Conservation (phyloP, 2,797 vertebrate genomes). For the Sebastolobus altivelis region DNA sequence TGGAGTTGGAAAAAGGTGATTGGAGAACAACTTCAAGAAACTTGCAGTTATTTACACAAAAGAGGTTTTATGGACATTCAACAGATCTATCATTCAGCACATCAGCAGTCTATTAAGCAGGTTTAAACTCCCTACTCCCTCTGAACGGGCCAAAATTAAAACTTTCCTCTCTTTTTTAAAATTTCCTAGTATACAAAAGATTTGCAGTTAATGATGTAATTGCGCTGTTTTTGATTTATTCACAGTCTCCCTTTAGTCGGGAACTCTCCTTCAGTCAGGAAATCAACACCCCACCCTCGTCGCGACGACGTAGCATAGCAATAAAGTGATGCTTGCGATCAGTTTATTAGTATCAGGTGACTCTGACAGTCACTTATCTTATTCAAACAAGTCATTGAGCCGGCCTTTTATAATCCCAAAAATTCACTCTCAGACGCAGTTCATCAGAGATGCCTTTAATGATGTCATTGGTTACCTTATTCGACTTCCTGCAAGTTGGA, state of each 20-base stretch:
- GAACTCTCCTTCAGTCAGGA: neutral
- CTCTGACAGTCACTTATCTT: neutral
- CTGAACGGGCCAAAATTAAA: neutral
- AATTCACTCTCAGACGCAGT: neutral
- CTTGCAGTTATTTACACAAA: slow-evolving; percentile 59
- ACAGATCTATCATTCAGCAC: slow-evolving; percentile 50
- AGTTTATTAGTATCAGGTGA: neutral
- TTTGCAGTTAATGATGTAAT: neutral
- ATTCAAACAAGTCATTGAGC: neutral
- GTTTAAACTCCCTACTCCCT: neutral
- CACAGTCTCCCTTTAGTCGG: neutral
- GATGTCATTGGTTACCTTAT: neutral
- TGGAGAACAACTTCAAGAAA: slow-evolving; percentile 48
- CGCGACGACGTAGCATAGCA: neutral
- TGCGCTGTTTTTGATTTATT: slow-evolving; percentile 10
- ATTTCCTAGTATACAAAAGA: neutral
- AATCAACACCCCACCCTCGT: neutral
- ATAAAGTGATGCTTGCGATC: neutral
- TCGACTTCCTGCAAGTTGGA: neutral
- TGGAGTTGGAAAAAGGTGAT: slow-evolving; percentile 49
- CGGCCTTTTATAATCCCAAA: neutral
- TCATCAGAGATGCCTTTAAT: neutral
- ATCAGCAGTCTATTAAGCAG: slow-evolving; percentile 47
- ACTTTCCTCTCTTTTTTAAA: neutral
- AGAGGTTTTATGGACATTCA: slow-evolving; percentile 44